Evolutionary conservation across 2,888 invertebrate species (phyloP), one percentile per base, ranked within the genome.

Genomic region (Dasypolia templi): DNA sequence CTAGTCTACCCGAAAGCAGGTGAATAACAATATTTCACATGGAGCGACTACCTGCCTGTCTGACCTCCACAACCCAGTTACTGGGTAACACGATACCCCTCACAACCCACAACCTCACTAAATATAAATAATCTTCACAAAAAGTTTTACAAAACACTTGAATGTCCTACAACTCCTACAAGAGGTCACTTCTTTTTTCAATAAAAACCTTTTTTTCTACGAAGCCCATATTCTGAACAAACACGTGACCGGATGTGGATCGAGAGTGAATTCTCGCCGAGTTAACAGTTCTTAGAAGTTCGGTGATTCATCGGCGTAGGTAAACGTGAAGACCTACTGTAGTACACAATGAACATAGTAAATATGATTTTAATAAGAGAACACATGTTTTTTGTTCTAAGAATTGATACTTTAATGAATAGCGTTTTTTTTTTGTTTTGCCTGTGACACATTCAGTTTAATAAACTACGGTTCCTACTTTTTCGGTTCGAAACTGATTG

Each of bases 231-330:
- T 61, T 77, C 65, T 74, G 68, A 56, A 69, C 55, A 64, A 72
- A 77, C 84, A 87, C 81, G 84, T 85, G 86, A 86, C 91, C 91
- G 92, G 92, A 92, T 90, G 87, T 82, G 83, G 84, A 91, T 87
- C 87, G 90, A 92, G 91, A 91, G 91, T 92, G 90, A 86, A 91
- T 93, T 91, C 92, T 89, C 89, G 74, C 71, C 78, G 77, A 78
- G 75, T 62, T 55, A 69, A 74, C 63, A 46, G 55, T 87, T 86
- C 87, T 69, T 14, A 68, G 88, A 87, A 87, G 46, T 70, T 56
- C 14, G 72, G 62, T 86, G 86, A 86, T 35, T 86, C 86, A 86
- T 82, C 71, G 65, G 14, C 44, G 72, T 79, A 80, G 66, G 69
- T 46, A 77, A 70, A 56, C 72, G 63, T 46, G 65, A 46, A 72